Base-by-base conservation (phyloP, 1,140 invertebrate species). In the Leptopilina clavipes region DNA sequence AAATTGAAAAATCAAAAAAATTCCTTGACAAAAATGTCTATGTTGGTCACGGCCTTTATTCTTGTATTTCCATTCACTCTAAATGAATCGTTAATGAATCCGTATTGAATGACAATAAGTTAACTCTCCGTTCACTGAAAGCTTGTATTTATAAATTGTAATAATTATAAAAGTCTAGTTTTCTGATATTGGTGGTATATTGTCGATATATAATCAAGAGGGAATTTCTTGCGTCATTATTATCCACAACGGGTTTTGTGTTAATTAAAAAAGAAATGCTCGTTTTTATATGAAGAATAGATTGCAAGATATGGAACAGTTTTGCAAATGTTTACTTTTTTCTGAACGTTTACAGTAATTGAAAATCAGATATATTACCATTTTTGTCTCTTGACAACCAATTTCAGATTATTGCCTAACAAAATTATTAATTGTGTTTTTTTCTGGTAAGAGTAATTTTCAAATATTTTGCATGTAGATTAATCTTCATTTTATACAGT, bases 11-110 rank as follows among this genome's bases (percentile, higher is more conserved):
- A 65, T 65, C 56, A 65, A 31, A 19, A 73, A 52, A 72, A 78
- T 71, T 71, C 56, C 59, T 44, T n/a, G 59, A 74, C 56, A 74
- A 74, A 74, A 74, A 70, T 70, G 31, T 70, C 19, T 19, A 75
- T 18, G 59, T 75, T 48, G 59, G 74, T 75, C 74, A 75, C 11
- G 59, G 74, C 18, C 59, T 43, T 22, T 18, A 59, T 65, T 25
- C 59, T 65, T 5, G 59, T 65, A 45, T n/a, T 70, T 31, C 74
- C 59, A 31, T 70, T 75, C 74, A 75, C 59, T 75, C 56, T 71
- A 52, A 71, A 76, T 71, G 37, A 59, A 74, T 40, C 17, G 44
- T 70, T 74, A 70, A 73, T 71, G 22, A 65, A 65, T 65, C 25
- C 22, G 3, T 31, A 3, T 65, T 65, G 25, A 65, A 65, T 65